Evolutionary conservation across 2,797 vertebrate genomes (phyloP), one percentile per base, ranked within the genome.

Genomic region (Sternotherus odoratus): DNA sequence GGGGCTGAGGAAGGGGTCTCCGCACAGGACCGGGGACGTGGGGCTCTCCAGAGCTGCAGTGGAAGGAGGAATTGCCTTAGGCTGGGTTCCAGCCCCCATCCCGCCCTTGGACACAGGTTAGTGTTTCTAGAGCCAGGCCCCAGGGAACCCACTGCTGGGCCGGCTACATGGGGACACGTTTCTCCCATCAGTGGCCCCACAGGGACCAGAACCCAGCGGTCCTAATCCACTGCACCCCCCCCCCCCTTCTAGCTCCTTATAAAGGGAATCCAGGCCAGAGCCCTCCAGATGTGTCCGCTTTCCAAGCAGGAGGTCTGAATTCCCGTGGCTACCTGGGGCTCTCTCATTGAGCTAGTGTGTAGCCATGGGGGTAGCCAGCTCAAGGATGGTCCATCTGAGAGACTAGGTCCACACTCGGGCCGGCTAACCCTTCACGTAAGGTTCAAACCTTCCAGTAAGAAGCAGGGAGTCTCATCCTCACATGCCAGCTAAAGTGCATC

Each of bases 31-130:
- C 11, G 96, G 94, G 26, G 97, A 97, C 77, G 96, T 97, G 53
- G 96, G 90, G 43, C 96, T 95, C 75, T 97, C 98, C 53, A 97
- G 97, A 43, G 94, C 98, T 97, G 92, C 1, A 1, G 69, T n/a
- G 43, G n/a, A 8, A 5, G 12, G 0, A 1, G 9, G 39, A 48
- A 51, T 51, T 17, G 23, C 10, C 36, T 39, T 8, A 28, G 36
- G 23, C 4, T 30, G 21, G 2, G 56, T 1, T 46, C 79, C 17
- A 9, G 4, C 7, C 54, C 39, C 33, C 2, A 2, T 3, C 17
- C 5, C 60, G 2, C n/a, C 9, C n/a, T n/a, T n/a, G n/a, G n/a
- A n/a, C 33, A n/a, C 7, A 56, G 28, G 8, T 12, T 8, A 60
- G 30, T 4, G 8, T 60, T 17, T 60, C 30, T n/a, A 10, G 3